Evolutionary conservation across 2,797 vertebrate species (phyloP).

Genomic region (Microctenopoma stevenorrisi): DNA sequence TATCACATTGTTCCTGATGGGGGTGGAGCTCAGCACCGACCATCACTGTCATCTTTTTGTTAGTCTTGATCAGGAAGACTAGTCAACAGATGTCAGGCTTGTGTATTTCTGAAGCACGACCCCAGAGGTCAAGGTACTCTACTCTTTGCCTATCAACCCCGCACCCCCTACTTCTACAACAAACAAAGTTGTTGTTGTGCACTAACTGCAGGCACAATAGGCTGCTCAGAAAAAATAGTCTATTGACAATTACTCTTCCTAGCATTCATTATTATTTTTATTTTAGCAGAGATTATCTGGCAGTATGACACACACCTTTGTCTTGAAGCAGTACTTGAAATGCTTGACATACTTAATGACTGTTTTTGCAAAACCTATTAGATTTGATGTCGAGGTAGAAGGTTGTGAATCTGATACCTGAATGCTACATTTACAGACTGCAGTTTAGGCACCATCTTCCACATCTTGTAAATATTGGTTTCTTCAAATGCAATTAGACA

Average conservation of each 20-base stretch:
- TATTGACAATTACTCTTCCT: neutral
- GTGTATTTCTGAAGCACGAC: constrained; percentile 85
- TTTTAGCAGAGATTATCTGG: neutral
- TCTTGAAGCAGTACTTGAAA: neutral
- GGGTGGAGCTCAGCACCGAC: constrained; percentile 15
- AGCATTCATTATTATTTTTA: no score
- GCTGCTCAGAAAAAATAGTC: neutral
- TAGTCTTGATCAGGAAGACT: constrained; percentile 76
- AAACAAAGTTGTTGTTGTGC: neutral
- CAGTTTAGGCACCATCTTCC: no score
- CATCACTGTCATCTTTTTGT: constrained; percentile 39
- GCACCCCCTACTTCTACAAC: neutral
- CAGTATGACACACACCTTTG: neutral
- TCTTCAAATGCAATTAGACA: no score
- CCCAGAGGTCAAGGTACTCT: constrained; percentile 82
- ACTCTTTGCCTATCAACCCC: constrained; percentile 8
- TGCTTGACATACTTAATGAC: neutral
- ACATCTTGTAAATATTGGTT: no score
- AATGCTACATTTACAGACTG: no score
- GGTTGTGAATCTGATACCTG: no score
- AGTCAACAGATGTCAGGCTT: constrained; percentile 87
- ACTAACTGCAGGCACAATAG: no score
- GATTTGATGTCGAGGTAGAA: no score
- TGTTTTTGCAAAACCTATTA: no score
- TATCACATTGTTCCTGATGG: constrained; percentile 25